Conservation (phyloP, 2,113 vertebrate species). For the Cranoglanis bouderius region DNA sequence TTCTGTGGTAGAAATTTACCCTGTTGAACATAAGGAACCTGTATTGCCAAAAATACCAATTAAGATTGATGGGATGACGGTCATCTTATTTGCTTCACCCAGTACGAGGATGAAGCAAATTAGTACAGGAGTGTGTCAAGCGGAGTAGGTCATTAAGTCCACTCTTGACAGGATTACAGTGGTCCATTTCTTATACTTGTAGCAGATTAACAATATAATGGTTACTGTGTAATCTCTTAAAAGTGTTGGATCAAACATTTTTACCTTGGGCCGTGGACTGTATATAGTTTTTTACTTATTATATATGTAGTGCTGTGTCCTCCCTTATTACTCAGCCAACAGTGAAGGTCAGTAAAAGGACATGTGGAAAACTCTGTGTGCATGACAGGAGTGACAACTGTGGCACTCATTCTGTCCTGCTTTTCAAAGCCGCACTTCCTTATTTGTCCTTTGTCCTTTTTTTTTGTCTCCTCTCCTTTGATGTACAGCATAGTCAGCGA, state of each 20-base stretch:
- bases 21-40: neutral
- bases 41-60: neutral
- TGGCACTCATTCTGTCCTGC: constrained; percentile 11
- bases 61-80: neutral
- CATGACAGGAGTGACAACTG: constrained; percentile 50
- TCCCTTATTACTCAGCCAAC: constrained; percentile 30
- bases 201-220: neutral
- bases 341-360: constrained; percentile 44
- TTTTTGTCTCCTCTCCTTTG: neutral
- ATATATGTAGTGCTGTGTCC: too few species aligned
- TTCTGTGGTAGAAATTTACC: constrained; percentile 4
- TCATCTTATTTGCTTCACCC: neutral
- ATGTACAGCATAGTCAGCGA: constrained; percentile 54
- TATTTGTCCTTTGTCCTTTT: constrained; percentile 7
- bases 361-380: constrained; percentile 18
- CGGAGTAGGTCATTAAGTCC: neutral
- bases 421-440: constrained; percentile 23
- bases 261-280: neutral
- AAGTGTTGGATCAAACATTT: neutral
- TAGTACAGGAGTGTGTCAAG: neutral
- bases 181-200: neutral
- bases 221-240: neutral
- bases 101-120: too few species aligned
- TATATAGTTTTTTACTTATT: too few species aligned
- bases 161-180: neutral